Evolutionary conservation across 2,888 invertebrate species (phyloP).

Genomic region (Seladonia tumulorum): DNA sequence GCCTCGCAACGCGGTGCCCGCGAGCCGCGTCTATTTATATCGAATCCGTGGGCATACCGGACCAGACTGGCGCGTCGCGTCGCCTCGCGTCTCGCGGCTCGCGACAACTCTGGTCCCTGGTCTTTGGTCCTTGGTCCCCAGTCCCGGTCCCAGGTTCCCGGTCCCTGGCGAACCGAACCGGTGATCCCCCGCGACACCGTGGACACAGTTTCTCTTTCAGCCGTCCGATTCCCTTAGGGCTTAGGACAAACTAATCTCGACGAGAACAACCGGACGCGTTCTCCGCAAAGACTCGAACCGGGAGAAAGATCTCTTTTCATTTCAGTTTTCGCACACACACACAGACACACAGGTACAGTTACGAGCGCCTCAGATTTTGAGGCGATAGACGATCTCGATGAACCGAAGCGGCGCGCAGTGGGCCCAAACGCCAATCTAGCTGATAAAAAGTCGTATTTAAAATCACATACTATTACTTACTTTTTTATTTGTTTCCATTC

Average conservation of each 20-base stretch:
- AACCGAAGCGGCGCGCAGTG: not conserved
- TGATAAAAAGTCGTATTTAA: too few relatives aligned
- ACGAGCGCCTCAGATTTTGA: too few relatives aligned
- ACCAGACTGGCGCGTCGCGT: conserved; percentile 57
- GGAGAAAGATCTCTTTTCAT: too few relatives aligned
- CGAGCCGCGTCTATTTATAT: conserved; percentile 67
- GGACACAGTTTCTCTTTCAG: not conserved
- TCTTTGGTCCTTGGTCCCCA: not conserved
- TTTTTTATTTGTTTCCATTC: too few relatives aligned
- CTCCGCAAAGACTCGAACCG: not conserved
- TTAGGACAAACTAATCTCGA: too few relatives aligned
- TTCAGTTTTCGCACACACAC: too few relatives aligned
- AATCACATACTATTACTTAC: too few relatives aligned
- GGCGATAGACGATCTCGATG: not conserved
- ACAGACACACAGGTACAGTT: too few relatives aligned
- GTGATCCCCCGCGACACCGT: conserved; percentile 24
- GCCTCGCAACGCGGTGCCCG: conserved; percentile 9
- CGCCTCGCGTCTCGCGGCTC: conserved; percentile 17
- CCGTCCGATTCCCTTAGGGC: not conserved
- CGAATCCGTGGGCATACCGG: conserved; percentile 73
- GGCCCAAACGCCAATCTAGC: too few relatives aligned
- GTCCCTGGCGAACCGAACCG: not conserved
- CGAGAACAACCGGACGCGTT: not conserved
- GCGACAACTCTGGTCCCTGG: conserved; percentile 30
- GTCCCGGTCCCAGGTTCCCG: not conserved